A percentile compares a stretch with the other conserved stretches of the same genome.
Conservation (phyloP, 2,888 invertebrate genomes). For the Bursaphelenchus okinawaensis region DNA sequence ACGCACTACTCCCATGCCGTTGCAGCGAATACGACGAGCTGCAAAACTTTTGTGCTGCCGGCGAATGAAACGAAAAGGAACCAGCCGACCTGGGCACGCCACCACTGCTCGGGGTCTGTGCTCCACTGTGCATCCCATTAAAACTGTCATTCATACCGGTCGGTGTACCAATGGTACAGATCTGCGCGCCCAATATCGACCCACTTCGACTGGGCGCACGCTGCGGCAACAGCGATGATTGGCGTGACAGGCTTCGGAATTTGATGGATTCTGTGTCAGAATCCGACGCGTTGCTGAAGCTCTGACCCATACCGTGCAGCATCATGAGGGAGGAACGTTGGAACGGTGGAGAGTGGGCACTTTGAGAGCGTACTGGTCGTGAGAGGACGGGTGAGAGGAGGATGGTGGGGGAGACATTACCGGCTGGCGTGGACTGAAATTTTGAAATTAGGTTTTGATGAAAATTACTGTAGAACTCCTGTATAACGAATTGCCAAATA, state of each 20-base stretch:
- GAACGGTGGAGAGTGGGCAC: slow-evolving; percentile 28
- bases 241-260: background rate
- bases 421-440: slow-evolving; percentile 45
- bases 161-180: background rate
- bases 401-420: slow-evolving; percentile 48
- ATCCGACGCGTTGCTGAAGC: slow-evolving; percentile 17
- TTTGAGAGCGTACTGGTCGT: slow-evolving; percentile 49
- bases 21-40: slow-evolving; percentile 5
- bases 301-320: slow-evolving; percentile 9
- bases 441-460: too few species aligned
- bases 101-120: background rate
- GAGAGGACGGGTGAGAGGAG: slow-evolving; percentile 55
- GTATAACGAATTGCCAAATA: too few species aligned
- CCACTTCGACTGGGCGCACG: background rate
- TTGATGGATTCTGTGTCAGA: slow-evolving; percentile 3
- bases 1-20: slow-evolving; percentile 10
- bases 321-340: slow-evolving; percentile 17
- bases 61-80: background rate
- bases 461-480: too few species aligned
- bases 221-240: background rate
- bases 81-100: background rate
- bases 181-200: background rate
- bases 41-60: background rate
- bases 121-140: background rate
- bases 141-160: background rate